phyloP scores from a whole-genome alignment of 2,888 invertebrate genomes.

The Athalia circularis region DNA sequence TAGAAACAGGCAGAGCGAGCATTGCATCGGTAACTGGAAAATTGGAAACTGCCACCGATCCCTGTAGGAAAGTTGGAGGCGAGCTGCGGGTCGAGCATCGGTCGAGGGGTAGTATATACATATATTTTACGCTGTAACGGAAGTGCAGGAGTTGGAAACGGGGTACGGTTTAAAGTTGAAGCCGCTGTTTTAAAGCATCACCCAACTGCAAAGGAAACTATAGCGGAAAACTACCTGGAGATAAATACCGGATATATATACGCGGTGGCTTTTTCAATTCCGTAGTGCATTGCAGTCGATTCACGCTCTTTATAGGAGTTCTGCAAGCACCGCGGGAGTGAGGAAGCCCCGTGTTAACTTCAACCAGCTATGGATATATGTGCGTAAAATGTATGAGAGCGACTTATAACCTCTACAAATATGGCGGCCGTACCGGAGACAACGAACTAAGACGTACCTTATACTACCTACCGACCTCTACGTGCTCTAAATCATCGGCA shows the following conservation, averaged over 20 bases:
- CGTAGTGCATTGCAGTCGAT: conserved; percentile 97
- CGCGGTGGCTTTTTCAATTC: conserved; percentile 87
- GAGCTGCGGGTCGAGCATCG: too few species aligned
- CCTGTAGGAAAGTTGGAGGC: too few species aligned
- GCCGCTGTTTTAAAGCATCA: conserved; percentile 18
- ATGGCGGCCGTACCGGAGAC: too few species aligned
- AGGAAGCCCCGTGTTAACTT: conserved; percentile 77
- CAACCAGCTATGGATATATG: conserved; percentile 53
- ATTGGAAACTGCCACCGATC: not conserved
- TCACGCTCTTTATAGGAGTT: conserved; percentile 76
- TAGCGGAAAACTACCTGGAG: not conserved
- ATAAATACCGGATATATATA: conserved; percentile 66
- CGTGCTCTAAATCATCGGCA: too few species aligned
- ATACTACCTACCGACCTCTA: too few species aligned
- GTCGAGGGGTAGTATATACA: too few species aligned
- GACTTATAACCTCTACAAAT: too few species aligned
- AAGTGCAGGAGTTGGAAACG: not conserved
- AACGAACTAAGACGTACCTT: too few species aligned
- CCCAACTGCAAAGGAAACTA: not conserved
- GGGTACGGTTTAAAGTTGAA: not conserved
- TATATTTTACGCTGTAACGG: too few species aligned
- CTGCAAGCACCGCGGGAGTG: conserved; percentile 98
- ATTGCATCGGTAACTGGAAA: not conserved
- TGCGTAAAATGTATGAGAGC: too few species aligned
- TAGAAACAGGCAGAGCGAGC: not conserved